Conservation (phyloP, 2,113 vertebrate genomes). For the Scytalopus superciliaris region DNA sequence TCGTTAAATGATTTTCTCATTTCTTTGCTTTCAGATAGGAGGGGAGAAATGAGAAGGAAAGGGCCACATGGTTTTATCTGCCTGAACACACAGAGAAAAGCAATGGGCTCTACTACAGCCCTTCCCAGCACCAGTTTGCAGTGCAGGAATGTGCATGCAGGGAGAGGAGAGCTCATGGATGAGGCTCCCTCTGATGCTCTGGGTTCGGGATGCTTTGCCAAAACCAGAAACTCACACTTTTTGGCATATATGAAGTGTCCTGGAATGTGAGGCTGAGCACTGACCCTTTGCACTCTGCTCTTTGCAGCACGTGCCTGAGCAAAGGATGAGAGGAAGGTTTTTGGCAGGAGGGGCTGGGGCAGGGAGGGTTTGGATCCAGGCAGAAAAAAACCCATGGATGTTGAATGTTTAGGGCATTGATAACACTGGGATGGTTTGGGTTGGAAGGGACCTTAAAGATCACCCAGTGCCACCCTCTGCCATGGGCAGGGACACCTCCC, state of each 20-base stretch:
- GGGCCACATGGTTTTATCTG: not conserved
- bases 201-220: not conserved
- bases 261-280: conserved; percentile 21
- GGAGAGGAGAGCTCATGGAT: not conserved
- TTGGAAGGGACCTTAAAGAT: not conserved
- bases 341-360: not conserved
- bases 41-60: not conserved
- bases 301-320: not conserved
- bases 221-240: conserved; percentile 12
- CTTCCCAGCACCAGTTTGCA: not conserved
- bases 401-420: not conserved
- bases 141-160: not conserved
- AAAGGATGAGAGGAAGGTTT: not conserved
- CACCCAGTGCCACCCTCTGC: not conserved
- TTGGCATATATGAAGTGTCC: not conserved
- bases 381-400: not conserved
- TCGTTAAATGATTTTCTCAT: not conserved
- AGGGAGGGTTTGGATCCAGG: not conserved
- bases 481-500: too few relatives aligned
- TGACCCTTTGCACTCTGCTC: conserved; percentile 25
- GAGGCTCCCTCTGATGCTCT: not conserved
- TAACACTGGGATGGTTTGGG: not conserved
- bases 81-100: not conserved
- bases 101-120: not conserved
- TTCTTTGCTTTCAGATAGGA: not conserved